These are phyloP conservation scores for Drosophila quinaria DNA, from an alignment of 2,888 invertebrate species.

Conservation along the genomic window DNA sequence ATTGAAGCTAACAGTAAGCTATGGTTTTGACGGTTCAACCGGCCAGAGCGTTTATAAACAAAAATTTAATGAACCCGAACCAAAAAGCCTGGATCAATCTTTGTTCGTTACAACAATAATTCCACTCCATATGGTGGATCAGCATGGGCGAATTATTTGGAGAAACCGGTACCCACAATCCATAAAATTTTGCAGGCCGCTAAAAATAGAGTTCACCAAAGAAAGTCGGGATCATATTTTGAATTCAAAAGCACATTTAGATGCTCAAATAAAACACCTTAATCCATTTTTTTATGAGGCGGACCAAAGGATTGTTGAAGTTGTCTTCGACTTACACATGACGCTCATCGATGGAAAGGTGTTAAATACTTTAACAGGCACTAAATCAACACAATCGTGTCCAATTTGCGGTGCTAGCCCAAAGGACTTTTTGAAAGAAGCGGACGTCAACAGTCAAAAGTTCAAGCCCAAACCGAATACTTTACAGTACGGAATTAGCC, in stretches of 20 bases:
- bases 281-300: slow-evolving; percentile 1
- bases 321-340: no score
- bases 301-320: background rate
- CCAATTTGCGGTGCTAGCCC: slow-evolving; percentile 16
- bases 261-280: background rate
- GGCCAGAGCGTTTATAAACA: no score
- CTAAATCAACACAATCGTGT: slow-evolving; percentile 20
- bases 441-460: slow-evolving; percentile 6
- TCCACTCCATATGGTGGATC: no score
- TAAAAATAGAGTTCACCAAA: no score
- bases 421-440: slow-evolving; percentile 8
- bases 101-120: no score
- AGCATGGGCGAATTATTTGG: background rate
- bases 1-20: no score
- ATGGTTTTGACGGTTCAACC: no score
- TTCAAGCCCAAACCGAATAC: slow-evolving; percentile 11
- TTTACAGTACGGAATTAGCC: slow-evolving; percentile 9
- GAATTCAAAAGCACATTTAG: slow-evolving; percentile 6
- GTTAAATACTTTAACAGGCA: background rate
- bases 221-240: slow-evolving; percentile 16
- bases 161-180: slow-evolving; percentile 20
- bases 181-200: slow-evolving; percentile 16
- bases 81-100: no score
- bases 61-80: no score
- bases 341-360: background rate